phyloP scores from a whole-genome alignment of 2,797 vertebrate species.

The Eulemur rubriventer region DNA sequence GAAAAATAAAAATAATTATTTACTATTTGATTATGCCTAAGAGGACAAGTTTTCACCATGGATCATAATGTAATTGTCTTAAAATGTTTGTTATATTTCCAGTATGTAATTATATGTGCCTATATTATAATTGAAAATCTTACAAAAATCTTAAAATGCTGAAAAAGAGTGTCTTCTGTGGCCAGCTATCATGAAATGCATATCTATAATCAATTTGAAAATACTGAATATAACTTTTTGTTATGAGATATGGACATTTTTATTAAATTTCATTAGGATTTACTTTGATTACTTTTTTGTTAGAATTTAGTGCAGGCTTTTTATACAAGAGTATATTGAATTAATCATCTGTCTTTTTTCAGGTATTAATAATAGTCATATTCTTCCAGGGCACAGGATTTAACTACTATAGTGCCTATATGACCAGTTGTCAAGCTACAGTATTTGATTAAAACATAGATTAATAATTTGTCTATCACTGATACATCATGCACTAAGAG shows the following conservation, averaged over 20 bases:
- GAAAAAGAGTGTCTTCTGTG: not conserved
- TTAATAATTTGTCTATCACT: constrained; percentile 88
- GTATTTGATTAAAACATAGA: constrained; percentile 86
- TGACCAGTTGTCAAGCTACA: constrained; percentile 77
- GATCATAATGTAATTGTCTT: constrained; percentile 63
- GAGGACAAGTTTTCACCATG: constrained; percentile 63
- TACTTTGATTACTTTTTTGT: constrained; percentile 70
- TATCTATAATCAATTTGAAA: constrained; percentile 55
- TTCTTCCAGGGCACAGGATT: constrained; percentile 75
- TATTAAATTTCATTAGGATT: constrained; percentile 74
- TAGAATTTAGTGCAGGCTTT: constrained; percentile 70
- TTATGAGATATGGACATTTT: constrained; percentile 69
- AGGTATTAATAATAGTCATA: constrained; percentile 75
- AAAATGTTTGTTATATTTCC: constrained; percentile 66
- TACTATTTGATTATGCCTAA: constrained; percentile 61
- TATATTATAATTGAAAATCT: constrained; percentile 6
- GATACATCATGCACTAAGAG: constrained; percentile 87
- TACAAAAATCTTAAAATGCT: constrained; percentile 43
- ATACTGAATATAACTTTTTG: constrained; percentile 57
- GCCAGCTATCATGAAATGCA: constrained; percentile 55
- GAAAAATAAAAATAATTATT: constrained; percentile 67
- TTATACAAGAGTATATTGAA: constrained; percentile 75
- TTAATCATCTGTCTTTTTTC: constrained; percentile 72
- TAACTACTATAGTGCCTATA: constrained; percentile 78
- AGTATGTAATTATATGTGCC: constrained; percentile 43